Evolutionary conservation across 2,888 invertebrate genomes (phyloP), one percentile per base, ranked within the genome.

Genomic region (Eulithis testata): DNA sequence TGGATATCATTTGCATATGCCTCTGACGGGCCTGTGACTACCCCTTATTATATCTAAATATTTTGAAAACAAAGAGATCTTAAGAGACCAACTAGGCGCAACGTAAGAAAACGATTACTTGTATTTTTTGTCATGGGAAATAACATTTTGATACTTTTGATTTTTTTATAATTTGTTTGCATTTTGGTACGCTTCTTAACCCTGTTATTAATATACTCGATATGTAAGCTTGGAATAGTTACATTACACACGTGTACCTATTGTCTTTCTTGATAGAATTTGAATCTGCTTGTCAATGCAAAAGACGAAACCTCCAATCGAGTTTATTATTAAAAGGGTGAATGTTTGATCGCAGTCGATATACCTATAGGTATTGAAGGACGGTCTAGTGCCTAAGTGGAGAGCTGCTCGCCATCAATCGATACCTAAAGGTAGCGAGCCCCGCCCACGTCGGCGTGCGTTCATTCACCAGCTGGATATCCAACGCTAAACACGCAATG

Each of bases 391-490:
- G 52, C 21, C 44, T 56, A 8, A 45, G 59, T n/a, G 21, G 59
- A 50, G 62, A 53, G 54, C 21, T 55, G 62, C 53, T 59, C 51
- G 51, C 52, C 37, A 51, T 57, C 63, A 70, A 73, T 74, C 73
- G 74, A 76, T 75, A 72, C 66, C 63, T 72, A 70, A 62, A 71
- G 69, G 64, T 51, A 69, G 60, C 60, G 63, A 53, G 64, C 68
- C 72, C 69, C 81, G 80, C 81, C 81, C 79, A 76, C 49, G 49
- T 36, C 69, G 57, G 64, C 77, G 75, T 76, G 76, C 81, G 80
- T 78, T 80, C 84, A 84, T 83, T 83, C 82, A 83, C 75, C 76
- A 73, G 73, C 60, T 73, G 77, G 9, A 77, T 79, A 85, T 83
- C 81, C 83, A 83, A 75, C 71, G 74, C 77, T 73, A 73, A 79